phyloP scores from a whole-genome alignment of 2,797 vertebrate species.

The Psittacula echo region DNA sequence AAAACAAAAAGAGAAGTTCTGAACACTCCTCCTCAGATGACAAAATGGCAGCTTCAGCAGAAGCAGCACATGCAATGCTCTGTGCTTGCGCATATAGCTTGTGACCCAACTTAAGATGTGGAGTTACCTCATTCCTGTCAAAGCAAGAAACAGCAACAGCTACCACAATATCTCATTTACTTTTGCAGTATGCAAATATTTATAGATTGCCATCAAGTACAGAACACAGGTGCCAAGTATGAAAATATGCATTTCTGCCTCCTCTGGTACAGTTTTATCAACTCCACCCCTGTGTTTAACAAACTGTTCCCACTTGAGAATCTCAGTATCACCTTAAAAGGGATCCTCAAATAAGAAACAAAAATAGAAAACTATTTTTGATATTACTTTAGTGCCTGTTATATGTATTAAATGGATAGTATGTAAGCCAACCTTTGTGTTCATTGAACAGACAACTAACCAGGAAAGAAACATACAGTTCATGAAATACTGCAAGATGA shows the following conservation, averaged over 20 bases:
- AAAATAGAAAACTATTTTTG: not conserved
- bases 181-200: constrained; percentile 55
- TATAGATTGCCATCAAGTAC: constrained; percentile 37
- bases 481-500: constrained; percentile 40
- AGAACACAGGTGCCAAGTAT: constrained; percentile 28
- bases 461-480: not conserved
- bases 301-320: not conserved
- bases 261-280: constrained; percentile 3
- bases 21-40: not conserved
- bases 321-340: not conserved
- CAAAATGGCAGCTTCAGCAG: constrained; percentile 33
- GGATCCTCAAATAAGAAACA: constrained; percentile 18
- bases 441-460: not conserved
- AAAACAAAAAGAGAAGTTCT: not conserved
- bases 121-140: not conserved
- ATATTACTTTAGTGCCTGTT: not conserved
- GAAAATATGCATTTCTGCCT: constrained; percentile 29
- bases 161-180: constrained; percentile 9
- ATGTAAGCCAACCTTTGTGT: not conserved
- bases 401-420: not conserved
- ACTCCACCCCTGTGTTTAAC: constrained; percentile 6
- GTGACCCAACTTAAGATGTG: not conserved
- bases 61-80: not conserved
- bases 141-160: constrained; percentile 37
- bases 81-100: not conserved